These are phyloP conservation scores for Acanthococcus lagerstroemiae DNA, from an alignment of 2,888 invertebrate species.

Conservation along the genomic window DNA sequence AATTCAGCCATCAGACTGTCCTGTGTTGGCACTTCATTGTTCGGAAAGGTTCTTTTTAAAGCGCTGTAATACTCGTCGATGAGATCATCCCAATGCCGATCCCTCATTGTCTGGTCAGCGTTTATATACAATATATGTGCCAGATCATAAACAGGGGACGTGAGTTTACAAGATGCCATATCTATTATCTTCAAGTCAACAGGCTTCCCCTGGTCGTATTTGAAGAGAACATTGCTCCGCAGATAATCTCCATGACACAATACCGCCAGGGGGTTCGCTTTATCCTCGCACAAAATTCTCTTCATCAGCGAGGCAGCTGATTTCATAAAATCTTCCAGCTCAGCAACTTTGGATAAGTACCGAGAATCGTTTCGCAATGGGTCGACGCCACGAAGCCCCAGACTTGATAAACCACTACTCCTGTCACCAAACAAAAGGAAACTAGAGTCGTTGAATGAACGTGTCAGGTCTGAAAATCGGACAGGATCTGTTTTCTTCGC, in stretches of 20 bases:
- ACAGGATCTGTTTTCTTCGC: neutral
- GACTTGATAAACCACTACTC: too few relatives aligned
- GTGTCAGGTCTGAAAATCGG: neutral
- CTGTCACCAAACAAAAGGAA: too few relatives aligned
- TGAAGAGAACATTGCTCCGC: neutral
- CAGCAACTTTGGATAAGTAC: neutral
- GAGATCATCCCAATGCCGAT: neutral
- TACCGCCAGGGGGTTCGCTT: neutral
- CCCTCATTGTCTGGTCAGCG: neutral
- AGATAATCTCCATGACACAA: slow-evolving; percentile 1
- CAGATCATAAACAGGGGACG: neutral
- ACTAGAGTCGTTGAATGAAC: neutral
- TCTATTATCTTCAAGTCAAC: neutral
- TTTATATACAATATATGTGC: neutral
- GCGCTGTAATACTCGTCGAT: neutral
- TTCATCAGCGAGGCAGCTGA: neutral
- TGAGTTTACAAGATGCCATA: neutral
- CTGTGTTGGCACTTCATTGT: neutral
- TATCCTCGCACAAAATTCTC: neutral
- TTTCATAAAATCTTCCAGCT: neutral
- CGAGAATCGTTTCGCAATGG: neutral
- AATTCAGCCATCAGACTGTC: neutral
- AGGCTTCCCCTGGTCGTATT: neutral
- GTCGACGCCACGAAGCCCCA: neutral
- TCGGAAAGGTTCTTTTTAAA: neutral